Percentiles rank a stretch among this genome's conserved stretches.
These are phyloP conservation scores for Ectropis crepuscularia DNA, from an alignment of 2,888 invertebrate species.

Conservation along the genomic window DNA sequence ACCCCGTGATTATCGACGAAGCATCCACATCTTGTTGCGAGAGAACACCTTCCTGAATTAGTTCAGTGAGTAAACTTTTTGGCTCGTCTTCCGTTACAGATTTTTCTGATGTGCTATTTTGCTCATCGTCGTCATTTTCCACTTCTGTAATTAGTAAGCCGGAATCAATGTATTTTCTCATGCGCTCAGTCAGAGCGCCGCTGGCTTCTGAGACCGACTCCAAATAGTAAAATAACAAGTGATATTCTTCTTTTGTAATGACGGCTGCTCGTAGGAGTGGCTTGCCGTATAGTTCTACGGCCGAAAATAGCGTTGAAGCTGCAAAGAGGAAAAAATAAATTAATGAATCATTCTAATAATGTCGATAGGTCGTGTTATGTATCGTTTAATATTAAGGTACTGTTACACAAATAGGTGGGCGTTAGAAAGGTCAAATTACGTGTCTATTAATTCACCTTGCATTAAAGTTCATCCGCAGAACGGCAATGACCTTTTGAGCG, in stretches of 20 bases:
- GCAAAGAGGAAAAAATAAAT: constrained; percentile 50
- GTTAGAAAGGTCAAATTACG: constrained; percentile 60
- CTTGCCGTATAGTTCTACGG: constrained; percentile 86
- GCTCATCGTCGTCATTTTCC: constrained; percentile 55
- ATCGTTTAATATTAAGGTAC: constrained; percentile 26
- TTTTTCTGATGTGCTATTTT: constrained; percentile 52
- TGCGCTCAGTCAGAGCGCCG: constrained; percentile 75
- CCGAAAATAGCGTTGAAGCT: constrained; percentile 85
- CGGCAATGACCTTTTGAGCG: constrained; percentile 63
- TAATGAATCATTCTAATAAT: constrained; percentile 19
- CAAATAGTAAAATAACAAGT: constrained; percentile 81
- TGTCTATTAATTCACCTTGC: constrained; percentile 68
- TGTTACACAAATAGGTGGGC: constrained; percentile 53
- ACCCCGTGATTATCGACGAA: constrained; percentile 68
- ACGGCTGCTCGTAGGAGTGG: constrained; percentile 82
- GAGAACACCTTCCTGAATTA: constrained; percentile 77
- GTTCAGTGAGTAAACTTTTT: constrained; percentile 74
- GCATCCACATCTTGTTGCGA: constrained; percentile 76
- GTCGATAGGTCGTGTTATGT: constrained; percentile 15
- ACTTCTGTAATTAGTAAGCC: constrained; percentile 69
- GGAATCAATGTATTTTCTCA: constrained; percentile 80
- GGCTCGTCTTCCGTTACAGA: constrained; percentile 59
- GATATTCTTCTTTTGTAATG: constrained; percentile 82
- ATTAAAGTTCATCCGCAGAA: constrained; percentile 61
- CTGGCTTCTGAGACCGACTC: constrained; percentile 81